Conservation (phyloP, 2,113 vertebrate genomes). For the Cranoglanis bouderius region DNA sequence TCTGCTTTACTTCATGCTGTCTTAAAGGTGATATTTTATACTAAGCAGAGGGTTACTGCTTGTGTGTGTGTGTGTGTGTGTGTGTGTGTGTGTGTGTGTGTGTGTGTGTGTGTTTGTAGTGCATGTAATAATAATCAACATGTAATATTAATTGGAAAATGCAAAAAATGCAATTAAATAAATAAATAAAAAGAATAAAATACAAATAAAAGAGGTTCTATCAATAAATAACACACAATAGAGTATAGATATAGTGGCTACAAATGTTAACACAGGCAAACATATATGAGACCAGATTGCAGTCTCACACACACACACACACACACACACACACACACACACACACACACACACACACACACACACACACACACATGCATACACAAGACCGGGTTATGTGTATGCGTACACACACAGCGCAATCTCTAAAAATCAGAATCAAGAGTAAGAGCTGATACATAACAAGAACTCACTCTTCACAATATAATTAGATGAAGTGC, state of each 20-base stretch:
- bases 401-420: background rate
- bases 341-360: too few relatives aligned
- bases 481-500: slow-evolving; percentile 39
- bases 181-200: too few relatives aligned
- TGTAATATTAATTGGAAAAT: background rate
- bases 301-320: too few relatives aligned
- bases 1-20: background rate
- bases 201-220: too few relatives aligned
- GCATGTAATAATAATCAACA: background rate
- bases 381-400: background rate
- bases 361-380: background rate
- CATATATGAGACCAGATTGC: too few relatives aligned
- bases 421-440: slow-evolving; percentile 18
- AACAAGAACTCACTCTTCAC: slow-evolving; percentile 29
- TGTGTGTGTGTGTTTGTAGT: too few relatives aligned
- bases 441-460: slow-evolving; percentile 18
- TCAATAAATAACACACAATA: too few relatives aligned
- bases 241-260: too few relatives aligned
- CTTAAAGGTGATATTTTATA: background rate
- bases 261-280: too few relatives aligned
- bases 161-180: too few relatives aligned
- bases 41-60: background rate
- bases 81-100: slow-evolving; percentile 76
- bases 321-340: too few relatives aligned
- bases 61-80: slow-evolving; percentile 25